Evolutionary conservation across 2,113 vertebrate species (phyloP).

Genomic region (Podarcis muralis): DNA sequence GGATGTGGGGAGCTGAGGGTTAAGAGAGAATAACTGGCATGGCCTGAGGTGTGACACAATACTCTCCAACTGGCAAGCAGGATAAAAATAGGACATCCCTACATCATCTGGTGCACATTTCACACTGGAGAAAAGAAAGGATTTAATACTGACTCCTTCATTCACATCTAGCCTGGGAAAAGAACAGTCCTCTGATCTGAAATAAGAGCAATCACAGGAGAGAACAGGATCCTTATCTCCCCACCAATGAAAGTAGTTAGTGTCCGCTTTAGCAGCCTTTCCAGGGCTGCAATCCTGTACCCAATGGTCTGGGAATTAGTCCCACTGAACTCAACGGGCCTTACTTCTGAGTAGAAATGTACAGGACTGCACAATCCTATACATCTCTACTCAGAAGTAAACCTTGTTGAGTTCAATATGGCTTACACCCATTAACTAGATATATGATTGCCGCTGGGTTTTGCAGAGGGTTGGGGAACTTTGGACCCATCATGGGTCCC

Average conservation of each 20-base stretch:
- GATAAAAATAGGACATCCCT: constrained; percentile 62
- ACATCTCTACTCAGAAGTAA: neutral
- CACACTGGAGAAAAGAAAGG: constrained; percentile 18
- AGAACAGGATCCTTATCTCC: neutral
- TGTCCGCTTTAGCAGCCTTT: neutral
- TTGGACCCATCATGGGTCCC: too few species aligned
- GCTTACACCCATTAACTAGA: too few species aligned
- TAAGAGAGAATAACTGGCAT: constrained; percentile 63
- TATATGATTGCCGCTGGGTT: too few species aligned
- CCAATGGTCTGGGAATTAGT: neutral
- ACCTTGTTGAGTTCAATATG: neutral
- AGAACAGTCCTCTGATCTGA: constrained; percentile 1
- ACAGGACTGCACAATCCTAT: neutral
- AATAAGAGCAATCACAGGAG: constrained; percentile 19
- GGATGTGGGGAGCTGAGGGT: constrained; percentile 2
- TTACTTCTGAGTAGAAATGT: neutral
- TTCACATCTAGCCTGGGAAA: constrained; percentile 23
- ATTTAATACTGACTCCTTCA: constrained; percentile 3
- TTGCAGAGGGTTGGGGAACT: neutral
- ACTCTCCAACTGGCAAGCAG: constrained; percentile 48
- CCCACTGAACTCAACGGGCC: neutral
- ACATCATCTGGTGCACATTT: constrained; percentile 38
- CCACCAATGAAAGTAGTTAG: neutral
- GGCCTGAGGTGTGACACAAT: constrained; percentile 62
- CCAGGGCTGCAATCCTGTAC: neutral